Evolutionary conservation across 1,140 invertebrate genomes (phyloP).

Genomic region (Hirudo medicinalis): DNA sequence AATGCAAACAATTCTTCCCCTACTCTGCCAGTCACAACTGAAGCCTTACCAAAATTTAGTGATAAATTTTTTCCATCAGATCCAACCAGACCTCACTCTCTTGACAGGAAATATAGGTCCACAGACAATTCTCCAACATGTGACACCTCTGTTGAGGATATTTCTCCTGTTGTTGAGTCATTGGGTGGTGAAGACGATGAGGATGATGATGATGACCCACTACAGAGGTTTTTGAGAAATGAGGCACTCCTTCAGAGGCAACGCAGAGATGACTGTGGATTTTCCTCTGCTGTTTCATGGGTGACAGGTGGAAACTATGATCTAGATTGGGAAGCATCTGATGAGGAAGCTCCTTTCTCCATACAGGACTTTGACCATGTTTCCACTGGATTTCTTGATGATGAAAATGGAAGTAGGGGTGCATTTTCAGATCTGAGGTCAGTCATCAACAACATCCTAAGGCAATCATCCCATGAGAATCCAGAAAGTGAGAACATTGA

Average conservation of each 20-base stretch:
- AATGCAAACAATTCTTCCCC: not conserved
- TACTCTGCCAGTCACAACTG: not conserved
- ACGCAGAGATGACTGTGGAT: not conserved
- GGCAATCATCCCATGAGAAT: not conserved
- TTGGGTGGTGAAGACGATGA: not conserved
- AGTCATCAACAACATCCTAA: not conserved
- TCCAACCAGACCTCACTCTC: not conserved
- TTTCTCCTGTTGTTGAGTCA: not conserved
- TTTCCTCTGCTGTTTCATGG: not conserved
- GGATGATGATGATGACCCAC: not conserved
- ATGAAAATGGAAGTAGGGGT: not conserved
- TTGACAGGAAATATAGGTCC: not conserved
- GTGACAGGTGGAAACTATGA: not conserved
- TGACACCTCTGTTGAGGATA: not conserved
- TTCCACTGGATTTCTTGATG: not conserved
- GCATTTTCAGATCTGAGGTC: constrained; percentile 3
- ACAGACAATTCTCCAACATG: not conserved
- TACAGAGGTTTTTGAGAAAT: not conserved
- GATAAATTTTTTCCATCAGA: not conserved
- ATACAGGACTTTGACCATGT: not conserved
- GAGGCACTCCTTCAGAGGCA: not conserved
- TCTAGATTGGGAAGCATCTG: constrained; percentile 8
- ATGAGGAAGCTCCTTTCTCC: not conserved
- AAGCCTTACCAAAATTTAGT: not conserved
- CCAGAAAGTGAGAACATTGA: not conserved